Evolutionary conservation across 2,113 vertebrate species (phyloP), one percentile per base, ranked within the genome.

Genomic region (Puntigrus tetrazona): DNA sequence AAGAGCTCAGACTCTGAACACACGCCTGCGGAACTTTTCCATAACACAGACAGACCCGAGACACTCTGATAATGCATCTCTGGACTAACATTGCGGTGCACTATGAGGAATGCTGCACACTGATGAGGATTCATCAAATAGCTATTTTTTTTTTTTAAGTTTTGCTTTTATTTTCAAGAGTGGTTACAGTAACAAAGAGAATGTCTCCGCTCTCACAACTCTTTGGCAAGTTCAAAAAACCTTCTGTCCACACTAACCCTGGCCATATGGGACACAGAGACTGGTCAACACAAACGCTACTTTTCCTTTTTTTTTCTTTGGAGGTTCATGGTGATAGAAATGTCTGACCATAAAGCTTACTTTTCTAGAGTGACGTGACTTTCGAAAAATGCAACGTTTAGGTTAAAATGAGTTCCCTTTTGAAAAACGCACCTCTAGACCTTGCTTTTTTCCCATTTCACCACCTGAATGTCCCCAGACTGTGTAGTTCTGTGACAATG

Each of bases 1-100:
- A 85, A 78, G 77, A 79, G 55, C 77, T 67, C 41, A 70, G 31
- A 72, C 52, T 38, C 76, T 22, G 18, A 50, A 36, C 6, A 34
- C 47, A 73, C 55, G 85, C 82, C 87, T 82, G 78, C 47, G 82
- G 87, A 73, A 78, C 43, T 73, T 84, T 88, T 86, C 82, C 61
- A 83, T 18, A 52, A 76, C 41, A 63, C 69, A 78, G 29, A 47
- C 74, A 20, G 61, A 80, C 6, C 38, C 61, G 18, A 47, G 57
- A 65, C 59, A 67, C 18, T 80, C 27, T 67, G 78, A 67, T 80
- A 80, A 67, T 3, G 6, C 59, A 80, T 63, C 16, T 50, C 59
- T 67, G 41, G 41, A 29, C 47, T 80, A 50, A 47, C 18, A 80
- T 80, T n/a, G 25, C 34, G 78, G 9, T 80, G 25, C 18, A 25